Percentiles rank a stretch among this genome's conserved stretches.
phyloP scores from a whole-genome alignment of 2,797 vertebrate genomes.

The Cetoscarus ocellatus region DNA sequence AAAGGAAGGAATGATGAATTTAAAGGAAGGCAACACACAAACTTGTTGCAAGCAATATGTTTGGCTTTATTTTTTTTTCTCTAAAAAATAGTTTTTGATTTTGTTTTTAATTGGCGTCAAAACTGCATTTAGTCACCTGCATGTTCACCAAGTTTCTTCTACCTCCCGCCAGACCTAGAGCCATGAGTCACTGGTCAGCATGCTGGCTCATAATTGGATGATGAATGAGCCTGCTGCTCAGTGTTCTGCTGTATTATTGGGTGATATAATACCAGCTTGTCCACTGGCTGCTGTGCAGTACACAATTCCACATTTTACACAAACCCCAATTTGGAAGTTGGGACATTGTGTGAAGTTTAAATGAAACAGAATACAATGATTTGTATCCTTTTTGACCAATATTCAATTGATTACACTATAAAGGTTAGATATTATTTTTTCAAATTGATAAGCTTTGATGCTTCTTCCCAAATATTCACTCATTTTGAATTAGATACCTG shows the following conservation, averaged over 20 bases:
- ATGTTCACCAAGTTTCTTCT: constrained; percentile 1
- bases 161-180: constrained; percentile 18
- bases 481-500: too few species aligned
- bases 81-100: too few species aligned
- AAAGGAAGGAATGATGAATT: background rate
- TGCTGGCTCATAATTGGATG: constrained; percentile 47
- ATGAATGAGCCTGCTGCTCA: constrained; percentile 32
- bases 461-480: too few species aligned
- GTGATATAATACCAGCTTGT: constrained; percentile 35
- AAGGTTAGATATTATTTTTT: too few species aligned
- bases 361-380: too few species aligned
- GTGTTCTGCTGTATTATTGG: constrained; percentile 42
- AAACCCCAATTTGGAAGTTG: too few species aligned
- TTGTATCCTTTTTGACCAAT: too few species aligned
- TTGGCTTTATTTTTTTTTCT: background rate
- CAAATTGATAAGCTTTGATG: too few species aligned
- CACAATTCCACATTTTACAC: constrained; percentile 19
- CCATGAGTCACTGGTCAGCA: constrained; percentile 40
- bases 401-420: too few species aligned
- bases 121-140: background rate
- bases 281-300: constrained; percentile 12
- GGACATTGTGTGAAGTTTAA: too few species aligned
- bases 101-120: too few species aligned
- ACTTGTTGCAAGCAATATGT: background rate
- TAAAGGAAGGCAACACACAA: background rate